phyloP scores from a whole-genome alignment of 2,113 vertebrate genomes.

The Neodon shergylaensis region DNA sequence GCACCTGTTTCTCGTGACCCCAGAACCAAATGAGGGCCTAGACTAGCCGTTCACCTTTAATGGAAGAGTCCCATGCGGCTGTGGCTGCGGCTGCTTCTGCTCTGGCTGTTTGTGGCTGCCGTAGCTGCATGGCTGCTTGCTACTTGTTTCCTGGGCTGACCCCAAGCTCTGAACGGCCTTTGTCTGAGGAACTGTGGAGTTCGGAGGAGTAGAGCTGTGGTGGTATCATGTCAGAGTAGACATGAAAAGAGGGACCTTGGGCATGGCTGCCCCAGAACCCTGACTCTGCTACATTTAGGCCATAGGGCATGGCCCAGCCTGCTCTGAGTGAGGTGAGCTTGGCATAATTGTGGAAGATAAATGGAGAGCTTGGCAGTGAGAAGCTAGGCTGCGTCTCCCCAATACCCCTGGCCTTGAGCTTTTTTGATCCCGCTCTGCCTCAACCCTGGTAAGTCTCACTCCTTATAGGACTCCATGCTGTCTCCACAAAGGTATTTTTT shows the following conservation, averaged over 20 bases:
- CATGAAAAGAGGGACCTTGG: no score
- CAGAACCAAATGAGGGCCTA: background rate
- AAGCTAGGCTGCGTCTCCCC: background rate
- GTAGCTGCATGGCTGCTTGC: background rate
- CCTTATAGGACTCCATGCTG: background rate
- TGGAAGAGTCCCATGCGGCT: background rate
- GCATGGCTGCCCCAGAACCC: background rate
- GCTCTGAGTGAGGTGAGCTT: background rate
- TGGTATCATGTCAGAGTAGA: background rate
- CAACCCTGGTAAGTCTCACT: accelerated
- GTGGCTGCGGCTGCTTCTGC: background rate
- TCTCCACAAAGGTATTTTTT: background rate
- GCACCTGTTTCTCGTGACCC: background rate
- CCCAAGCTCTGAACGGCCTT: background rate
- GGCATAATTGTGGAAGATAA: background rate
- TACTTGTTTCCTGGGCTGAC: background rate
- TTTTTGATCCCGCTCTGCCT: accelerated
- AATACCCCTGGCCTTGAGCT: accelerated
- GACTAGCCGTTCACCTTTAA: background rate
- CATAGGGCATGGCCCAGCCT: background rate
- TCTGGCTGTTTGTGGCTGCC: background rate
- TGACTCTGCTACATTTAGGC: background rate
- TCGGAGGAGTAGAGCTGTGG: background rate
- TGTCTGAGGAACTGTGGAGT: background rate
- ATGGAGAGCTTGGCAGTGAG: background rate